Evolutionary conservation across 2,113 vertebrate species (phyloP).

Genomic region (Istiophorus platypterus): DNA sequence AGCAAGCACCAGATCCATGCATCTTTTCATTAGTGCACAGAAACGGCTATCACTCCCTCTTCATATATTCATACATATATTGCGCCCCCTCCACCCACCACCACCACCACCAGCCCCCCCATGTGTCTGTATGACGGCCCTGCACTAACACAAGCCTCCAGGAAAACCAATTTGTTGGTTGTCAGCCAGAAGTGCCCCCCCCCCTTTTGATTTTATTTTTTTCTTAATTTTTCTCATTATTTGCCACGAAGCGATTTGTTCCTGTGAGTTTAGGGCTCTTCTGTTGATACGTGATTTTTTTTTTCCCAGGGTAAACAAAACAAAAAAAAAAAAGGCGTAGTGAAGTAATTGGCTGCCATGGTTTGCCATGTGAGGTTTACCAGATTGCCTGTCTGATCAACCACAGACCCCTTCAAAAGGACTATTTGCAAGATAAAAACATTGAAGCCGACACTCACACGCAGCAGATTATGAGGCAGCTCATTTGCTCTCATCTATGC

Average conservation of each 20-base stretch:
- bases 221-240: slow-evolving; percentile 62
- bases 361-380: slow-evolving; percentile 58
- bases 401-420: slow-evolving; percentile 27
- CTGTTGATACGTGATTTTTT: slow-evolving; percentile 55
- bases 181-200: slow-evolving; percentile 69
- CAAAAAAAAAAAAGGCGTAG: slow-evolving; percentile 46
- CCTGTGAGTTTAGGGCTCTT: slow-evolving; percentile 46
- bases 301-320: slow-evolving; percentile 67
- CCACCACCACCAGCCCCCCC: too few relatives aligned
- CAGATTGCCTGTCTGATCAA: slow-evolving; percentile 47
- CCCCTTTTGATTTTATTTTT: too few relatives aligned
- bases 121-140: slow-evolving; percentile 57
- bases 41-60: neutral
- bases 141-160: slow-evolving; percentile 67
- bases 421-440: slow-evolving; percentile 37
- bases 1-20: neutral
- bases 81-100: too few relatives aligned
- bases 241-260: slow-evolving; percentile 69
- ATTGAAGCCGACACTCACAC: slow-evolving; percentile 33
- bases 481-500: slow-evolving; percentile 59
- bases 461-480: slow-evolving; percentile 17
- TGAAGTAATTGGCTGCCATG: slow-evolving; percentile 70
- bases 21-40: slow-evolving; percentile 4
- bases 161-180: slow-evolving; percentile 76
- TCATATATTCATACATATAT: slow-evolving; percentile 40